Evolutionary conservation across 2,888 invertebrate genomes (phyloP), one percentile per base, ranked within the genome.

Genomic region (Lumbricus terrestris): DNA sequence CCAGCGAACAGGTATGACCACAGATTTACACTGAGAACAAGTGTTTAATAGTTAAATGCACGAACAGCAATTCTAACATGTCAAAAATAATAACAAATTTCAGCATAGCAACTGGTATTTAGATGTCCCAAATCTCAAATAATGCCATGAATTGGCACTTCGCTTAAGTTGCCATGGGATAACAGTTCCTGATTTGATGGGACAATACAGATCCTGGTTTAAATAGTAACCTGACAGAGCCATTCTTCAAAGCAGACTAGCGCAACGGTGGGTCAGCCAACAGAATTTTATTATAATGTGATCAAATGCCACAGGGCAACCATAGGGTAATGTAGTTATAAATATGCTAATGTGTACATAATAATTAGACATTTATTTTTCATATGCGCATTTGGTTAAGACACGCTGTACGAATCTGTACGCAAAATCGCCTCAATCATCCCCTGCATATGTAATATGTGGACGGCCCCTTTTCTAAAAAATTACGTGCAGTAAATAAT

Each of bases 201-300:
- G 47, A n/a, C 69, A 29, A 11, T 69, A n/a, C 47, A 69, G 29
- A 4, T 69, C 29, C n/a, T n/a, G n/a, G 47, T 13, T 69, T 69
- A 69, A 69, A n/a, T 69, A n/a, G 29, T 69, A 69, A 69, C 8
- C n/a, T 69, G 69, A 69, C n/a, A 69, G n/a, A 23, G n/a, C 8
- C 69, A 69, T n/a, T 69, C n/a, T n/a, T 69, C 6, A 69, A 69
- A n/a, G 69, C 69, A 69, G n/a, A 69, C 69, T 69, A n/a, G 29
- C n/a, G n/a, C n/a, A n/a, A 69, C 69, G 69, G 69, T 69, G 69
- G 69, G 69, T n/a, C 69, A 69, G 69, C n/a, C n/a, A 69, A 69
- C 69, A n/a, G n/a, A n/a, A n/a, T n/a, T n/a, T n/a, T n/a, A n/a
- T n/a, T n/a, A n/a, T n/a, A n/a, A n/a, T n/a, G n/a, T n/a, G n/a